These are phyloP conservation scores for Seira sanloemensis DNA, from an alignment of 2,888 invertebrate species.

Conservation along the genomic window DNA sequence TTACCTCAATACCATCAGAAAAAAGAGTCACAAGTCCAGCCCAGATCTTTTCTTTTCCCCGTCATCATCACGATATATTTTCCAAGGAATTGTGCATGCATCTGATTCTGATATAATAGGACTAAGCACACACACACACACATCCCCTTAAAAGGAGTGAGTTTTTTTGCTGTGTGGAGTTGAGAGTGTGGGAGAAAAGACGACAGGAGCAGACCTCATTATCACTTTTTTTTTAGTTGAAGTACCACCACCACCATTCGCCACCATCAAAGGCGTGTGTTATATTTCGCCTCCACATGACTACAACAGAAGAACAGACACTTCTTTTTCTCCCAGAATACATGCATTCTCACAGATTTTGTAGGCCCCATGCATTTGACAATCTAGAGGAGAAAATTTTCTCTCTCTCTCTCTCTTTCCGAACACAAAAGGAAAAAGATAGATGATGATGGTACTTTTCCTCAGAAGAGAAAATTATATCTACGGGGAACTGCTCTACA, in stretches of 20 bases:
- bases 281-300: neutral
- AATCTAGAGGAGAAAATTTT: conserved; percentile 34
- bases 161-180: neutral
- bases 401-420: too few relatives aligned
- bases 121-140: too few relatives aligned
- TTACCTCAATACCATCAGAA: neutral
- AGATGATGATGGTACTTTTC: neutral
- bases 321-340: neutral
- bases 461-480: neutral
- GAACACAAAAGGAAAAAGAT: neutral
- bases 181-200: conserved; percentile 8
- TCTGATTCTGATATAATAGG: neutral
- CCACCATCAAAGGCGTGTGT: conserved; percentile 4
- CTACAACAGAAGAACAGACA: conserved; percentile 1
- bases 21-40: neutral
- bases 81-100: neutral
- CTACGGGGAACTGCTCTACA: neutral
- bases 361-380: conserved; percentile 32
- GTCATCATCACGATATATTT: neutral
- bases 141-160: neutral
- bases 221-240: conserved; percentile 16
- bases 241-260: conserved; percentile 1
- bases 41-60: neutral
- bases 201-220: conserved; percentile 51
- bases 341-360: neutral